Conservation (phyloP, 2,797 vertebrate genomes). For the Bradypus variegatus region DNA sequence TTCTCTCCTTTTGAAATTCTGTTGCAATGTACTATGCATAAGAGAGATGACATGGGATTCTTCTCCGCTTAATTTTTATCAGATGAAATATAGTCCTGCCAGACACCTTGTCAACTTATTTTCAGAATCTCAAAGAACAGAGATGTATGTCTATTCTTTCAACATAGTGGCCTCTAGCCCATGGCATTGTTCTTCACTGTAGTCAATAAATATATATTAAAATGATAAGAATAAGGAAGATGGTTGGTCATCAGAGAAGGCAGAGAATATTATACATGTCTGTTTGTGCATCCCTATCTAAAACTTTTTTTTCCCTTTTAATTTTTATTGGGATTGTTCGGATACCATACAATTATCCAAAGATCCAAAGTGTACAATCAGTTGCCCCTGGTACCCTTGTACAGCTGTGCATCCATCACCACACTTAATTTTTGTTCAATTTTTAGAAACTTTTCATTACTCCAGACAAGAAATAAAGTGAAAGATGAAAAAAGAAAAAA, state of each 20-base stretch:
- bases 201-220: slow-evolving; percentile 1
- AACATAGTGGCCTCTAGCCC: background rate
- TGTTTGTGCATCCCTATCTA: background rate
- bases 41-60: background rate
- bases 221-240: background rate
- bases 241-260: background rate
- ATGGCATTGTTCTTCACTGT: background rate
- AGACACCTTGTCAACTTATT: background rate
- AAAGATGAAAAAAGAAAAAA: no score
- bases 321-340: no score
- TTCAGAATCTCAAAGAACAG: slow-evolving; percentile 13
- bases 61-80: slow-evolving; percentile 18
- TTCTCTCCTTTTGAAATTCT: background rate
- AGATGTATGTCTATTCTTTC: background rate
- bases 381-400: no score
- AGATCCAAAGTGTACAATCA: no score
- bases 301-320: no score
- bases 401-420: no score
- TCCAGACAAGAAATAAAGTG: no score
- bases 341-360: no score
- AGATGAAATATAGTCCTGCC: background rate
- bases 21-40: background rate
- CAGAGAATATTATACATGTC: background rate
- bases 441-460: no score
- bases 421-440: no score